Percentiles rank a stretch among this genome's conserved stretches.
Conservation (phyloP, 2,113 vertebrate genomes). For the Agapornis roseicollis region DNA sequence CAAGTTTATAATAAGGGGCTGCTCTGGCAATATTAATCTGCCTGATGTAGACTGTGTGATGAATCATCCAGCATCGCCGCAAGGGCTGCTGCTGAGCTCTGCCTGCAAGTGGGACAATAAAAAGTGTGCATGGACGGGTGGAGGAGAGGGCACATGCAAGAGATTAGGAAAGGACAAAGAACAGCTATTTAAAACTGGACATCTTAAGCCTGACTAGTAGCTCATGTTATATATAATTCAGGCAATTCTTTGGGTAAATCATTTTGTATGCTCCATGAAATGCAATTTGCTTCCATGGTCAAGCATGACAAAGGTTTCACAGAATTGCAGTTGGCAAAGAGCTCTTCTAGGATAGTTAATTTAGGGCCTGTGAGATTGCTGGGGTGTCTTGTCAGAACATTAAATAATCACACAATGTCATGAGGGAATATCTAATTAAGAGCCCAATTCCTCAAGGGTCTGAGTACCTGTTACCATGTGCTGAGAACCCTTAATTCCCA, state of each 20-base stretch:
- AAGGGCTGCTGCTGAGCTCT: not conserved
- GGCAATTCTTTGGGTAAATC: constrained; percentile 2
- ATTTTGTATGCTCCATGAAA: constrained; percentile 42
- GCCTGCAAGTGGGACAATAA: not conserved
- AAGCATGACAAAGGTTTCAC: constrained; percentile 42
- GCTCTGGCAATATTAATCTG: constrained; percentile 39
- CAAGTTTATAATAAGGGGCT: constrained; percentile 24
- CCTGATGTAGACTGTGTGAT: not conserved
- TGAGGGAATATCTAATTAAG: constrained; percentile 42
- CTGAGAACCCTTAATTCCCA: constrained; percentile 4
- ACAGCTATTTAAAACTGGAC: constrained; percentile 5
- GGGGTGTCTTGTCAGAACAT: constrained; percentile 18
- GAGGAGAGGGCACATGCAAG: not conserved
- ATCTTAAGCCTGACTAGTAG: not conserved
- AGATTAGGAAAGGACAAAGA: not conserved
- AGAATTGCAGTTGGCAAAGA: constrained; percentile 9
- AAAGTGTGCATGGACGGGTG: not conserved
- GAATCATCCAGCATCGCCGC: not conserved
- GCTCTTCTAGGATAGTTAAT: constrained; percentile 21
- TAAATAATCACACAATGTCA: constrained; percentile 40
- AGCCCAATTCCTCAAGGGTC: constrained; percentile 24
- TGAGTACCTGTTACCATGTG: constrained; percentile 19
- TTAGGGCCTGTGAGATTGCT: constrained; percentile 4
- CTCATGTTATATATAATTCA: not conserved
- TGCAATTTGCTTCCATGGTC: constrained; percentile 48